Evolutionary conservation across 2,888 invertebrate species (phyloP).

Genomic region (Chironomus tentans): DNA sequence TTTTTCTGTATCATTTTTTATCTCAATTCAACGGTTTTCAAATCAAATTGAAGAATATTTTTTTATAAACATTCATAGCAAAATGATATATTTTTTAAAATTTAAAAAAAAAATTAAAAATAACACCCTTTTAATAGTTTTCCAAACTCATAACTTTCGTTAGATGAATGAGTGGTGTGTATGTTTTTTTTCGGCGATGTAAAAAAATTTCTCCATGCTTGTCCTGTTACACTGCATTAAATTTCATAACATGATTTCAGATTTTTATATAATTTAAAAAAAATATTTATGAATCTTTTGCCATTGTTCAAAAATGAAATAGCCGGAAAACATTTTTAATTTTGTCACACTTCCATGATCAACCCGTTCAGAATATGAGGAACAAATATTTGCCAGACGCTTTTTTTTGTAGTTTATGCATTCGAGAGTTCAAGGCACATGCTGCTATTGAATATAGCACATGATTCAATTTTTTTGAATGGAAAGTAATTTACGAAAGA

Average conservation of each 20-base stretch:
- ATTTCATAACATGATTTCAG: conserved; percentile 16
- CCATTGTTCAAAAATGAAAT: not conserved
- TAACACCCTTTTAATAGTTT: conserved; percentile 10
- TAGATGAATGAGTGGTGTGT: not conserved
- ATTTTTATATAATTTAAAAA: not conserved
- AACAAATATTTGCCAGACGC: conserved; percentile 13
- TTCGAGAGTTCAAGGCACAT: not conserved
- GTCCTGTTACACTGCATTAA: conserved; percentile 7
- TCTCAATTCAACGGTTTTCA: not conserved
- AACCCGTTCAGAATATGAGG: conserved; percentile 5
- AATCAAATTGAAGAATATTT: not conserved
- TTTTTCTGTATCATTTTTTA: not conserved
- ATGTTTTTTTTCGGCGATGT: no score
- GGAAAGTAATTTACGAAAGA: no score
- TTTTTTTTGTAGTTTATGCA: not conserved
- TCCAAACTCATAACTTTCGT: conserved; percentile 7
- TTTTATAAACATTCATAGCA: not conserved
- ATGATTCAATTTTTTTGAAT: not conserved
- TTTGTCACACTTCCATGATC: conserved; percentile 18
- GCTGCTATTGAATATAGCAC: not conserved
- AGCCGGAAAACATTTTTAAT: conserved; percentile 18
- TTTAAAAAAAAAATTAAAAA: not conserved
- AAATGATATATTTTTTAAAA: not conserved
- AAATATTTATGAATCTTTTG: conserved; percentile 1
- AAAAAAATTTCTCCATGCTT: not conserved